These are phyloP conservation scores for Borostomias antarcticus DNA, from an alignment of 2,797 vertebrate genomes.

Conservation along the genomic window DNA sequence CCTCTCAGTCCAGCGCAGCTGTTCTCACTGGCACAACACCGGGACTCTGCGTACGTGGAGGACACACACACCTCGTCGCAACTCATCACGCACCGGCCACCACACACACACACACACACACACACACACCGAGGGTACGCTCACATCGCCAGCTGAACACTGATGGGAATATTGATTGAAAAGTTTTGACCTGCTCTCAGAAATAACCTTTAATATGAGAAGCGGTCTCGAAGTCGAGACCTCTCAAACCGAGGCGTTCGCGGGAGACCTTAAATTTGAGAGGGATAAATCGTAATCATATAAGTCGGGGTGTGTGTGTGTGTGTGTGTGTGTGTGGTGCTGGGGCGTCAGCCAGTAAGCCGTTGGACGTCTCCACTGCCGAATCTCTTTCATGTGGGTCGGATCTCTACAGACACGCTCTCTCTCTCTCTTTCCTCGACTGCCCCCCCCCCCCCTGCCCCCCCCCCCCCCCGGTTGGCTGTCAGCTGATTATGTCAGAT, in stretches of 20 bases:
- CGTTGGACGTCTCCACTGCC: conserved; percentile 32
- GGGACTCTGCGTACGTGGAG: conserved; percentile 25
- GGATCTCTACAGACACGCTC: conserved; percentile 38
- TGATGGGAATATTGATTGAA: not conserved
- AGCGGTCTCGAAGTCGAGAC: too few relatives aligned
- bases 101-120: not conserved
- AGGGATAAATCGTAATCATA: not conserved
- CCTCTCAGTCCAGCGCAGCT: conserved; percentile 25
- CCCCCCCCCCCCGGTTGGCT: conserved; percentile 36
- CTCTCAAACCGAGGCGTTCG: too few relatives aligned
- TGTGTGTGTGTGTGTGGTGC: not conserved
- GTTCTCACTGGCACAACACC: conserved; percentile 36
- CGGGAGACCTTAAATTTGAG: too few relatives aligned
- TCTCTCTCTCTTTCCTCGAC: conserved; percentile 9
- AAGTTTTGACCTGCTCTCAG: conserved; percentile 16
- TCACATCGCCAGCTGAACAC: not conserved
- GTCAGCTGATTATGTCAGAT: conserved; percentile 74
- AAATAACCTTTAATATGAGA: too few relatives aligned
- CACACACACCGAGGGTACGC: too few relatives aligned
- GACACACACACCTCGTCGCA: not conserved
- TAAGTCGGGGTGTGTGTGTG: not conserved
- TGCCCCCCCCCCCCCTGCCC: not conserved
- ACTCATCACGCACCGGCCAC: conserved; percentile 4
- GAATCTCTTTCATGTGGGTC: conserved; percentile 68
- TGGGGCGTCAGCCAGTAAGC: conserved; percentile 13